phyloP scores from a whole-genome alignment of 2,797 vertebrate genomes.

The Thamnophis elegans region DNA sequence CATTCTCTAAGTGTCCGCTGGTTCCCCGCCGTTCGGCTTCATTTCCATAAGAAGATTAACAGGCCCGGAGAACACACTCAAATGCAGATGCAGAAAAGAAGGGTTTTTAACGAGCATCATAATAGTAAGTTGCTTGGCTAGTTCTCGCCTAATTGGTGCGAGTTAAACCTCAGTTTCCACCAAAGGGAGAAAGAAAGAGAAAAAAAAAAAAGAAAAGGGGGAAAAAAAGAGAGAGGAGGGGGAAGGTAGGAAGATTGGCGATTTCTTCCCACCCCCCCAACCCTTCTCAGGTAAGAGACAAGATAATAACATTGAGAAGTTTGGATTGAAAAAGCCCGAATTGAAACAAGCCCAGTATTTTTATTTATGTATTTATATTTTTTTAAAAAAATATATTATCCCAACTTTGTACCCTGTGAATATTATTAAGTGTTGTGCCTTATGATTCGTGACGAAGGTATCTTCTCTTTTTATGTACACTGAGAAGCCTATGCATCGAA shows the following conservation, averaged over 20 bases:
- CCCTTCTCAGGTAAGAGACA: slow-evolving; percentile 65
- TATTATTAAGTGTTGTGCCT: no score
- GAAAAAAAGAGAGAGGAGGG: slow-evolving; percentile 20
- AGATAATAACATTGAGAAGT: slow-evolving; percentile 66
- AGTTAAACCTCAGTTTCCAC: slow-evolving; percentile 85
- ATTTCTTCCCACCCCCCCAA: slow-evolving; percentile 19
- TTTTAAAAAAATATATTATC: not conserved
- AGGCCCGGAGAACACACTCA: slow-evolving; percentile 92
- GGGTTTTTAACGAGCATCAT: slow-evolving; percentile 93
- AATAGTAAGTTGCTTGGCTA: slow-evolving; percentile 92
- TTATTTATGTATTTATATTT: no score
- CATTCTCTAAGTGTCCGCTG: slow-evolving; percentile 87
- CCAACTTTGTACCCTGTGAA: not conserved
- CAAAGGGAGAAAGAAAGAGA: slow-evolving; percentile 55
- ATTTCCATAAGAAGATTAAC: slow-evolving; percentile 99
- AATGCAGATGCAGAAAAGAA: slow-evolving; percentile 92
- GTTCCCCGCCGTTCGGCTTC: slow-evolving; percentile 91
- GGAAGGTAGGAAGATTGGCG: slow-evolving; percentile 66
- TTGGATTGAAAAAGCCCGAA: slow-evolving; percentile 54
- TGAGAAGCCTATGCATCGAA: no score
- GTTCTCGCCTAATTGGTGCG: slow-evolving; percentile 89
- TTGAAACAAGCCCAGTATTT: not conserved
- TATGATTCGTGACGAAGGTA: no score
- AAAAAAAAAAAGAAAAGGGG: slow-evolving; percentile 53
- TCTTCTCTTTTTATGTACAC: no score